These are phyloP conservation scores for Cephalotes varians DNA, from an alignment of 2,888 invertebrate species.

Conservation along the genomic window DNA sequence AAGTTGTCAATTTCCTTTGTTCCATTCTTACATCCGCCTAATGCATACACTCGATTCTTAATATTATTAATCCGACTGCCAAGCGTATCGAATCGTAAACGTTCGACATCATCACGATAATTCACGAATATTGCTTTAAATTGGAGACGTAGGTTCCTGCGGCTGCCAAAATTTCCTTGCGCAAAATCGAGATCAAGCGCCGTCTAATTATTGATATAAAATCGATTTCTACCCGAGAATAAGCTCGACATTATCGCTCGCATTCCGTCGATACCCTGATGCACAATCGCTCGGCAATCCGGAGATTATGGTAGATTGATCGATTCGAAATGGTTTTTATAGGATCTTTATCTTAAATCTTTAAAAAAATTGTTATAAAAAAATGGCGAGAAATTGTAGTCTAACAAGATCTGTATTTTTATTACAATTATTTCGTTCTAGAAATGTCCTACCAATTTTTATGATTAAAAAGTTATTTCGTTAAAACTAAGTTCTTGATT, in stretches of 20 bases:
- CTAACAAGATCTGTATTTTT: not conserved
- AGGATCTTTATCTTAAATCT: not conserved
- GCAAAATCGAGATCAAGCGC: constrained; percentile 20
- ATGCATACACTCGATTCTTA: constrained; percentile 63
- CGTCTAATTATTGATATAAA: not conserved
- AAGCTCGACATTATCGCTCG: constrained; percentile 26
- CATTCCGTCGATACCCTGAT: constrained; percentile 20
- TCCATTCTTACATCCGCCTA: constrained; percentile 51
- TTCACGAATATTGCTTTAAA: constrained; percentile 46
- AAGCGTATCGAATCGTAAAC: constrained; percentile 49
- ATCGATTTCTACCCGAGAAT: constrained; percentile 10
- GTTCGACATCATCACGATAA: constrained; percentile 19
- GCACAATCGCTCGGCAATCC: constrained; percentile 64
- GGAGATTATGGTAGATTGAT: constrained; percentile 51
- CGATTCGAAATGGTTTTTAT: constrained; percentile 13
- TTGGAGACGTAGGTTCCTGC: not conserved
- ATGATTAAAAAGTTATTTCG: not conserved
- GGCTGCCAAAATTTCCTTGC: not conserved
- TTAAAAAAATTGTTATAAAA: not conserved
- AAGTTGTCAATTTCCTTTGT: constrained; percentile 32
- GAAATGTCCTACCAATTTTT: not conserved
- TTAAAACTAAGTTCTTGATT: not conserved
- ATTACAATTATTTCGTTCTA: not conserved
- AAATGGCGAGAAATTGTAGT: not conserved
- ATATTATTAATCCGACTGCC: constrained; percentile 57